Evolutionary conservation across 2,113 vertebrate genomes (phyloP).

Genomic region (Dipodomys stephensi): DNA sequence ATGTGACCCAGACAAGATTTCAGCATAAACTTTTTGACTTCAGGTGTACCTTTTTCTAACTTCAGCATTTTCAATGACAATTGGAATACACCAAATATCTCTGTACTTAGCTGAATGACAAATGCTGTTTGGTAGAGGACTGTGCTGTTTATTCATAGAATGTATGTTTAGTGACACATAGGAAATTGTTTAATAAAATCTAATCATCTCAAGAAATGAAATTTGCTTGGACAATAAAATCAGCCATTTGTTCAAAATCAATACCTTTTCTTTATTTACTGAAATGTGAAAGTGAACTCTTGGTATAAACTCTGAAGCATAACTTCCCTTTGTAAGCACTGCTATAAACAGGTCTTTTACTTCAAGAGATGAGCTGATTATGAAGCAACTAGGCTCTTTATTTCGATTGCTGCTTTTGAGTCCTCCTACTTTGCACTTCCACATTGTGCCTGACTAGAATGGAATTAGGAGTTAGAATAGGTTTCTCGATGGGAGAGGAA

Average conservation of each 20-base stretch:
- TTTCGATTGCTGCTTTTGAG: slow-evolving; percentile 77
- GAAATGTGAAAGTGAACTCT: slow-evolving; percentile 77
- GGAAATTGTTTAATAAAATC: slow-evolving; percentile 83
- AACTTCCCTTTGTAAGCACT: slow-evolving; percentile 72
- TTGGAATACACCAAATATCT: slow-evolving; percentile 44
- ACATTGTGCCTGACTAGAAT: slow-evolving; percentile 61
- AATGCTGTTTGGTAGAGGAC: slow-evolving; percentile 75
- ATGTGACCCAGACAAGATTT: slow-evolving; percentile 33
- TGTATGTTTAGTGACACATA: slow-evolving; percentile 78
- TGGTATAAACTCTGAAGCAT: slow-evolving; percentile 64
- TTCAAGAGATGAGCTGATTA: slow-evolving; percentile 81
- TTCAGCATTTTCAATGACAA: slow-evolving; percentile 8
- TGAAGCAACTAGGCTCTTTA: slow-evolving; percentile 74
- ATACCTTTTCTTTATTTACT: slow-evolving; percentile 81
- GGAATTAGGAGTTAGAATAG: slow-evolving; percentile 52
- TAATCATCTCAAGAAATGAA: slow-evolving; percentile 82
- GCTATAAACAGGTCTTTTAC: slow-evolving; percentile 70
- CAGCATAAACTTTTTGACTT: neutral
- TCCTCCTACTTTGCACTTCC: slow-evolving; percentile 61
- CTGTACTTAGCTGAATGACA: slow-evolving; percentile 80
- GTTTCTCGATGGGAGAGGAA: neutral
- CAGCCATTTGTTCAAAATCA: slow-evolving; percentile 82
- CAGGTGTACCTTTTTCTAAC: slow-evolving; percentile 10
- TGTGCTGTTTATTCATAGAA: slow-evolving; percentile 79
- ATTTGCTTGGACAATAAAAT: slow-evolving; percentile 86